phyloP scores from a whole-genome alignment of 2,888 invertebrate species.

The Lordiphosa andalusiaca region DNA sequence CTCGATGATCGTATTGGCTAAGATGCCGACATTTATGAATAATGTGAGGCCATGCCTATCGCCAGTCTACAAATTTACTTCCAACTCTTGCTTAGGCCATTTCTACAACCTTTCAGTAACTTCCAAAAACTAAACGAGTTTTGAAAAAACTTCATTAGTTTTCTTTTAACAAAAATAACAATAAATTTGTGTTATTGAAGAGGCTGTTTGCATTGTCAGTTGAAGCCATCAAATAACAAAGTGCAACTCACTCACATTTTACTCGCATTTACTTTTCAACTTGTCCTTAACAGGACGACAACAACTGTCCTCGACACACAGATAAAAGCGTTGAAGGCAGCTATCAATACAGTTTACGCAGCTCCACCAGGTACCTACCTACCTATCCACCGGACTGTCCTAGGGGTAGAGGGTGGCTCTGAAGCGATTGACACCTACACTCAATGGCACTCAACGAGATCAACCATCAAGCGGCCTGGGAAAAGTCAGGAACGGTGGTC shows the following conservation, averaged over 20 bases:
- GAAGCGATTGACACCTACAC: slow-evolving; percentile 41
- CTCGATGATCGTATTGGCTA: no score
- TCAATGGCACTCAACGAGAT: slow-evolving; percentile 45
- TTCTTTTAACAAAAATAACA: no score
- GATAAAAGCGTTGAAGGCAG: slow-evolving; percentile 54
- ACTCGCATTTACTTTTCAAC: slow-evolving; percentile 3
- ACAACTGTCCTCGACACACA: slow-evolving; percentile 21
- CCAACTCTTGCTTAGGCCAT: no score
- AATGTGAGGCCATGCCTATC: no score
- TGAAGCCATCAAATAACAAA: no score
- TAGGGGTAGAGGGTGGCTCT: slow-evolving; percentile 10
- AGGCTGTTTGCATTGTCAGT: no score
- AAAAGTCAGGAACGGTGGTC: slow-evolving; percentile 33
- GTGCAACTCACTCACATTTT: neutral
- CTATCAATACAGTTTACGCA: slow-evolving; percentile 68
- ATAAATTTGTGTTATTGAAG: no score
- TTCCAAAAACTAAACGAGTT: no score
- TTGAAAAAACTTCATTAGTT: no score
- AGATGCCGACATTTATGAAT: no score
- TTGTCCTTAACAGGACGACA: slow-evolving; percentile 20
- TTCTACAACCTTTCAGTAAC: no score
- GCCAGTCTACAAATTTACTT: no score
- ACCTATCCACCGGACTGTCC: slow-evolving; percentile 1
- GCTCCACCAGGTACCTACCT: slow-evolving; percentile 42
- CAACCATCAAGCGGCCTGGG: slow-evolving; percentile 18